Evolutionary conservation across 2,113 vertebrate species (phyloP), one percentile per base, ranked within the genome.

Genomic region (Ictidomys tridecemlineatus): DNA sequence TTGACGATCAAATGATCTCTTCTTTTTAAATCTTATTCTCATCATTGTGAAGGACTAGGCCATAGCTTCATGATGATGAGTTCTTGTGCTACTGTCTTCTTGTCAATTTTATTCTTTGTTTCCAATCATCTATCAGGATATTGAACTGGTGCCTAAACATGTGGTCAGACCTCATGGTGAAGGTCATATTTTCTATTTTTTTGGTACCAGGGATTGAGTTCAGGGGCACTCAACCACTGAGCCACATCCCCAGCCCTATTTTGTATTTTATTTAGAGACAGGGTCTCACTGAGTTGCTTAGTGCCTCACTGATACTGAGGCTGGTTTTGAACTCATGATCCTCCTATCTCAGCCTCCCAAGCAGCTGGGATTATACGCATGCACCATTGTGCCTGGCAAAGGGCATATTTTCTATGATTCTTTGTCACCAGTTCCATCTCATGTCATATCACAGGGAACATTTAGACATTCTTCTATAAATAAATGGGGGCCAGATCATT

Each of bases 21-120:
- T 84, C 7, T 22, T 92, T 94, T 96, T 92, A 58, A 17, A 24
- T 94, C 18, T 74, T 56, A 26, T 58, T 53, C 45, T 83, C 17
- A 63, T 63, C 28, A 56, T 10, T 34, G 24, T 70, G 34, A 26
- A 76, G 24, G 16, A 10, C 32, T 79, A 11, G 2, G 28, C 18
- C 32, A 18, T 18, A 83, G 65, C n/a, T 67, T 93, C 9, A 3
- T 28, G 28, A 2, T 45, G 34, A 2, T 45, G 34, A 34, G 34
- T 26, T 4, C 39, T 30, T 51, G 12, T 73, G 18, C 10, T 53
- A 65, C 22, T 45, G 17, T 69, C 53, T 89, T 28, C 24, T 72
- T 39, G 17, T 13, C 34, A 48, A 14, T 39, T 77, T 74, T 32
- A 74, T 51, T 18, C 42, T 95, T 95, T 42, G 37, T 76, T 90